Evolutionary conservation across 2,113 vertebrate species (phyloP), one percentile per base, ranked within the genome.

Genomic region (Trematomus loennbergii): DNA sequence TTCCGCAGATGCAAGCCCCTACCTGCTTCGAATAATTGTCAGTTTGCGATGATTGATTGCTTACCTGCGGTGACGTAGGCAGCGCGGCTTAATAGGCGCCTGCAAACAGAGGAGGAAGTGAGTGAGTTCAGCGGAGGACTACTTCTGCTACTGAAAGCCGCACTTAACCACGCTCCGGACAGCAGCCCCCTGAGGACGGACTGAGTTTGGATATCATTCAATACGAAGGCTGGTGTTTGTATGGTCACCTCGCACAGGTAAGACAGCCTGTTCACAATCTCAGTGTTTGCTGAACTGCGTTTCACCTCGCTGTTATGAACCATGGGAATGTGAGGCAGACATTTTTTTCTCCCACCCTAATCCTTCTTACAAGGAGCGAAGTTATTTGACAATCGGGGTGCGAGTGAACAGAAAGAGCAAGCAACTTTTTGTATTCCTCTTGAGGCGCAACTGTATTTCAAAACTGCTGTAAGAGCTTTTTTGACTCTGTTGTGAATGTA

Each of bases 21-120:
- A 1, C 40, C 45, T 49, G 54, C 9, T 60, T 80, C 12, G 0
- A 9, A 17, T 25, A 70, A 61, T 20, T 18, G 46, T 6, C 36
- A 17, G 5, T 29, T 48, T 18, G 13, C 5, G 25, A 10, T 57
- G 66, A 77, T 6, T 78, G 83, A 84, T 20, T 49, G 79, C 90
- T 91, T 87, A 95, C 94, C 94, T 95, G 93, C 54, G 1, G 83
- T 91, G 91, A 93, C 92, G 93, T 89, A n/a, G 15, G 5, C 62
- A 2, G 52, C 43, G 0, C 13, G 16, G 62, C 45, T 77, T 79
- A 76, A 83, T 83, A 78, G 72, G 82, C 61, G 79, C 83, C 52
- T 33, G 66, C n/a, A 33, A 54, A 43, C 78, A n/a, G 68, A 87
- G 63, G 76, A 91, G 88, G 88, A 87, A 90, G 90, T 83, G 77